A percentile compares a stretch with the other conserved stretches of the same genome.
phyloP scores from a whole-genome alignment of 2,113 vertebrate species.

The Gymnocephalus cernua region DNA sequence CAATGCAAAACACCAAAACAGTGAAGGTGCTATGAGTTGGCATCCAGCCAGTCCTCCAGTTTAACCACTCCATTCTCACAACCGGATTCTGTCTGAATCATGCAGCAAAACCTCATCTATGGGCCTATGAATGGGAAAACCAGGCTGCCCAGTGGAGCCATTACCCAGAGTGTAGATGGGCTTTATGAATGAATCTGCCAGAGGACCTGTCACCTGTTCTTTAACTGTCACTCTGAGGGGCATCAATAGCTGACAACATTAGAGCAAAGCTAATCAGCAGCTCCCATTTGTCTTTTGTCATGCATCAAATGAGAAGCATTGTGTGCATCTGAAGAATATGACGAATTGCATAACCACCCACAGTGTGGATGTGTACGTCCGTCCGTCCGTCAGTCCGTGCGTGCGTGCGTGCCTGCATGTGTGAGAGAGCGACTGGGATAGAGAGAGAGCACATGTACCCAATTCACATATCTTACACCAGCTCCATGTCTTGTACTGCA shows the following conservation, averaged over 20 bases:
- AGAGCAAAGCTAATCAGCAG: conserved; percentile 14
- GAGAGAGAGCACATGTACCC: conserved; percentile 66
- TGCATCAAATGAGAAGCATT: conserved; percentile 41
- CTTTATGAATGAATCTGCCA: conserved; percentile 81
- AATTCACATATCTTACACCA: conserved; percentile 65
- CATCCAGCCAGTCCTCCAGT: conserved; percentile 40
- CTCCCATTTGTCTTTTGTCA: conserved; percentile 36
- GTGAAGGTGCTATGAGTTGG: conserved; percentile 39
- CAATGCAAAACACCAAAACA: conserved; percentile 33
- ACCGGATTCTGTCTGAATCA: conserved; percentile 41
- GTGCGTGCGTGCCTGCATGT: conserved; percentile 26
- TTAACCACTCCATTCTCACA: conserved; percentile 45
- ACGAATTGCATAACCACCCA: conserved; percentile 79
- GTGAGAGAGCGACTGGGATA: conserved; percentile 12
- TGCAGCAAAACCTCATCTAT: conserved; percentile 37
- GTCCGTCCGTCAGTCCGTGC: background rate
- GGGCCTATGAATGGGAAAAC: conserved; percentile 68
- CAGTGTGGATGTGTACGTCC: conserved; percentile 41
- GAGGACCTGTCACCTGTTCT: conserved; percentile 52
- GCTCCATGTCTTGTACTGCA: conserved; percentile 71
- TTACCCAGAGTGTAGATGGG: conserved; percentile 48
- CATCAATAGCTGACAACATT: conserved; percentile 28
- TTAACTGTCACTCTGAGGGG: conserved; percentile 31
- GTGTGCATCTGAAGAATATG: conserved; percentile 65
- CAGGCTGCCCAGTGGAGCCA: conserved; percentile 60